These are phyloP conservation scores for Threskiornis aethiopicus DNA, from an alignment of 2,797 vertebrate species.

Conservation along the genomic window DNA sequence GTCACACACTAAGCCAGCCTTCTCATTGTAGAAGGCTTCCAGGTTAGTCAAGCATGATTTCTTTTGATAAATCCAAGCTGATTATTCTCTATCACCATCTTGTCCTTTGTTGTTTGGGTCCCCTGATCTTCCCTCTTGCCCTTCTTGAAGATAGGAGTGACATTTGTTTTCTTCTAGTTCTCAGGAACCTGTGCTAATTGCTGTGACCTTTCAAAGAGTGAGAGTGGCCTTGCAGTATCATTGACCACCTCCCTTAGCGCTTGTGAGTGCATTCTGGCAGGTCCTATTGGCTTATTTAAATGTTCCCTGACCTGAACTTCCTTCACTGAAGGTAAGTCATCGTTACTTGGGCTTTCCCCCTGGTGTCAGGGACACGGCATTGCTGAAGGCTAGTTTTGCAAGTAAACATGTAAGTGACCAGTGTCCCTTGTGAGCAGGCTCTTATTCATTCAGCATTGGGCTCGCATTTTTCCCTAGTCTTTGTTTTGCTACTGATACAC, in stretches of 20 bases:
- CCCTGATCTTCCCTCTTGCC: background rate
- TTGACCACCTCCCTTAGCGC: background rate
- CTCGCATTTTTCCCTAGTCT: background rate
- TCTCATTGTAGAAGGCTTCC: background rate
- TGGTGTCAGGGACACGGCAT: background rate
- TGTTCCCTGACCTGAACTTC: background rate
- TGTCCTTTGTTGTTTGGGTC: background rate
- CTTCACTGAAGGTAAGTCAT: background rate
- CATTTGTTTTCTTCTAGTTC: background rate
- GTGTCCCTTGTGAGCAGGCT: background rate
- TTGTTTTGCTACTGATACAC: background rate
- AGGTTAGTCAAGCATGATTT: background rate
- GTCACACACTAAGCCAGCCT: background rate
- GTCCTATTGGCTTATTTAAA: background rate
- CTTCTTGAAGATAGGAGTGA: background rate
- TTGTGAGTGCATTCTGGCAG: background rate
- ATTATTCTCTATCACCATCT: background rate
- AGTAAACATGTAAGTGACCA: background rate
- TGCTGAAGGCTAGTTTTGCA: background rate
- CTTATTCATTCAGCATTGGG: background rate
- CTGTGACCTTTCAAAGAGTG: background rate
- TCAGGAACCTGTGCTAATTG: background rate
- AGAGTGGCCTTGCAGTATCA: background rate
- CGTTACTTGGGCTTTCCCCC: background rate
- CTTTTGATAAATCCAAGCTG: background rate